Evolutionary conservation across 2,797 vertebrate genomes (phyloP).

Genomic region (Delichon dasypus): DNA sequence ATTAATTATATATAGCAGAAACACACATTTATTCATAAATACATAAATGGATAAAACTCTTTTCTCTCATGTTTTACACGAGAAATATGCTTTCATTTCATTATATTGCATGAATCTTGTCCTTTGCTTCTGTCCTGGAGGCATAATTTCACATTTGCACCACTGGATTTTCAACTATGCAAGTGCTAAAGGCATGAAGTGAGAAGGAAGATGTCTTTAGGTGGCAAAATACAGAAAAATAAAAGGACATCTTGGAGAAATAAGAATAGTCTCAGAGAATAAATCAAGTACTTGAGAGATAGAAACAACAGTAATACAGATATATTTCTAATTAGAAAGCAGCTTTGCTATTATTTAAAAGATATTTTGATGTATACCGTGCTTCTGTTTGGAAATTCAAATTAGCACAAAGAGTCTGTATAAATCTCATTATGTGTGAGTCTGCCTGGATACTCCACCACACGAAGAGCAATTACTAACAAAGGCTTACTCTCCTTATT

Average conservation of each 20-base stretch:
- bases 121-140: not conserved
- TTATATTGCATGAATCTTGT: not conserved
- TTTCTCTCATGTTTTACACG: not conserved
- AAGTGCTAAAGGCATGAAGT: not conserved
- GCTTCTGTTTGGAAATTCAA: not conserved
- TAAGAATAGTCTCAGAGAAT: not conserved
- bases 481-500: rapidly evolving
- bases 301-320: not conserved
- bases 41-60: not conserved
- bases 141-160: not conserved
- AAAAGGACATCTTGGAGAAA: not conserved
- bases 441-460: not conserved
- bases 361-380: not conserved
- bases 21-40: not conserved
- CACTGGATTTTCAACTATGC: not conserved
- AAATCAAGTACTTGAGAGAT: not conserved
- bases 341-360: not conserved
- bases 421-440: not conserved
- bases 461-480: not conserved
- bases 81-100: not conserved
- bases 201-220: not conserved
- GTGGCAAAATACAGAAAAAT: not conserved
- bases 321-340: not conserved
- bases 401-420: not conserved
- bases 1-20: not conserved